phyloP scores from a whole-genome alignment of 2,113 vertebrate genomes.

The Callaeas wilsoni region DNA sequence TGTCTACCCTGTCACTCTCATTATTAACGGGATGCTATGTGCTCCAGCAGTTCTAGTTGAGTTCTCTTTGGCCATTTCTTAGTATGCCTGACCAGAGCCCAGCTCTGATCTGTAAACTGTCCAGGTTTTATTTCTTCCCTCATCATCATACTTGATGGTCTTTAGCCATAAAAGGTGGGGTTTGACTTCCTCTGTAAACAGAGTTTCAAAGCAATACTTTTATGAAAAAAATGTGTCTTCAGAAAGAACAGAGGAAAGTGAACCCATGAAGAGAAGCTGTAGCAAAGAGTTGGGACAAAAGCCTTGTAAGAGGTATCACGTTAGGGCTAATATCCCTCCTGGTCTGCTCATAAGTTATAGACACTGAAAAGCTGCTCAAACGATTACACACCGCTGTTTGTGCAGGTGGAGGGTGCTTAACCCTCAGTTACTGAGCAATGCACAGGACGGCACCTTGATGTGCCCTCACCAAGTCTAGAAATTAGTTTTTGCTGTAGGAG shows the following conservation, averaged over 20 bases:
- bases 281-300: neutral
- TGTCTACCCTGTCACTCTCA: neutral
- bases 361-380: neutral
- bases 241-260: neutral
- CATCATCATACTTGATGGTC: neutral
- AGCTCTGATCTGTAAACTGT: neutral
- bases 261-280: neutral
- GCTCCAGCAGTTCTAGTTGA: neutral
- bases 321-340: neutral
- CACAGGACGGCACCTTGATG: neutral
- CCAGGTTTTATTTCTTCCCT: neutral
- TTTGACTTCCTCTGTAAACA: neutral
- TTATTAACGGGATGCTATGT: neutral
- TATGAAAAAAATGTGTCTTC: neutral
- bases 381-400: fast-evolving
- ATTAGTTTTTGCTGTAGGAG: neutral
- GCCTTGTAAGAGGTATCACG: fast-evolving
- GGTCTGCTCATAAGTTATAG: neutral
- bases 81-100: neutral
- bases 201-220: neutral
- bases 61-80: neutral
- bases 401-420: neutral
- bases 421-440: neutral
- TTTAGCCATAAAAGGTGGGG: neutral
- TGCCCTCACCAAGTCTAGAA: neutral